Percentiles rank a stretch among this genome's conserved stretches.
These are phyloP conservation scores for Drosophila ironensis DNA, from an alignment of 1,140 invertebrate genomes.

Conservation along the genomic window DNA sequence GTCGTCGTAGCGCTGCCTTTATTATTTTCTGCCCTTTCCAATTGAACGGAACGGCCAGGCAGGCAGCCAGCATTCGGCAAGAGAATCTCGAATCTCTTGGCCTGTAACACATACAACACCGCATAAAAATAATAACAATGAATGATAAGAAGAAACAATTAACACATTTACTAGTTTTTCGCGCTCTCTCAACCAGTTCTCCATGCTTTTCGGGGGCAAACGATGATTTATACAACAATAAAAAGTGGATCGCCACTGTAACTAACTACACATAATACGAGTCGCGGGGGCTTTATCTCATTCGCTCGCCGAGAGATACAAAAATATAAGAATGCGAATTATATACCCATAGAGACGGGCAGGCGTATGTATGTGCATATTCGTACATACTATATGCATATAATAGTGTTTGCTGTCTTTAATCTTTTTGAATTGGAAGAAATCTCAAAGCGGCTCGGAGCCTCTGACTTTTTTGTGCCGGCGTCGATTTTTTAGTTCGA, in stretches of 20 bases:
- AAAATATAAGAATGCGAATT: not conserved
- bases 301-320: not conserved
- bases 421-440: constrained; percentile 78
- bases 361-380: too few species aligned
- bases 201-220: constrained; percentile 33
- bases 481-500: constrained; percentile 55
- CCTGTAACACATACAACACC: not conserved
- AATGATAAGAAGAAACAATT: constrained; percentile 50
- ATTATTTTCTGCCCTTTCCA: constrained; percentile 1
- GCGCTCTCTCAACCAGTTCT: constrained; percentile 71
- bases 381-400: too few species aligned
- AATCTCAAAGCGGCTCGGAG: constrained; percentile 60
- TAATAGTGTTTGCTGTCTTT: constrained; percentile 38
- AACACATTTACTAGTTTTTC: constrained; percentile 56
- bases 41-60: constrained; percentile 41
- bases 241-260: constrained; percentile 27
- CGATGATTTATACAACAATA: constrained; percentile 1
- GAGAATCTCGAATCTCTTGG: too few species aligned
- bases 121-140: constrained; percentile 30
- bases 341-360: not conserved
- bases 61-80: too few species aligned
- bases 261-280: constrained; percentile 62
- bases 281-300: constrained; percentile 45
- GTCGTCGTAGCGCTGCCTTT: not conserved
- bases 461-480: constrained; percentile 24